A percentile compares a stretch with the other conserved stretches of the same genome.
Conservation (phyloP, 1,140 invertebrate genomes). For the Drosophila virilis region DNA sequence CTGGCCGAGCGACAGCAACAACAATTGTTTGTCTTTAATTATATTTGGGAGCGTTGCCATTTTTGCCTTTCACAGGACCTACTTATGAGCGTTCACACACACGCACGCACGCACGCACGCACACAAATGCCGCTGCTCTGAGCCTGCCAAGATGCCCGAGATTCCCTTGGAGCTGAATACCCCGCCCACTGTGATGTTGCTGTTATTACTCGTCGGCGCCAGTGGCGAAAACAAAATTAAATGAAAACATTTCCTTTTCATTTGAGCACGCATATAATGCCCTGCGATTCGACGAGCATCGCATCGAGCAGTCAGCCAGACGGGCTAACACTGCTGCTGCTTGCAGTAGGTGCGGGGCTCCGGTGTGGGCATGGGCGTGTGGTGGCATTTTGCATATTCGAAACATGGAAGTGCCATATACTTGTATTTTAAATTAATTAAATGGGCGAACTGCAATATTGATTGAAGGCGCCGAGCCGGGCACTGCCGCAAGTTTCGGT, state of each 20-base stretch:
- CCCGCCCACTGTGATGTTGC: slow-evolving; percentile 36
- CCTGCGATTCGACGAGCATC: slow-evolving; percentile 30
- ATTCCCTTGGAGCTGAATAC: slow-evolving; percentile 2
- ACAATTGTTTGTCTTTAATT: slow-evolving; percentile 83
- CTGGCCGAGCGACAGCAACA: slow-evolving; percentile 36
- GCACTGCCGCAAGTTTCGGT: slow-evolving; percentile 2
- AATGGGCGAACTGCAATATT: slow-evolving; percentile 69
- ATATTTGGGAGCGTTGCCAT: slow-evolving; percentile 76
- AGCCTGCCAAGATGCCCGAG: slow-evolving; percentile 32
- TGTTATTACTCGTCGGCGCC: slow-evolving; percentile 72
- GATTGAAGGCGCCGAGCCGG: slow-evolving; percentile 51
- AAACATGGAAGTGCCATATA: slow-evolving; percentile 52
- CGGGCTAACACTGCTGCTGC: slow-evolving; percentile 15
- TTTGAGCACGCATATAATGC: slow-evolving; percentile 74
- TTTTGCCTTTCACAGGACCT: slow-evolving; percentile 64
- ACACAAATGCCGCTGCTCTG: slow-evolving; percentile 7
- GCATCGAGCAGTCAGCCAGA: slow-evolving; percentile 16
- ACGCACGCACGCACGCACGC: not conserved
- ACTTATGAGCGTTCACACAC: slow-evolving; percentile 56
- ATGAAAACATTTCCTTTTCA: slow-evolving; percentile 83
- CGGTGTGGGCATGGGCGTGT: not conserved
- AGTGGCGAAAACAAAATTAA: slow-evolving; percentile 83
- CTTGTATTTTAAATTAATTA: slow-evolving; percentile 71
- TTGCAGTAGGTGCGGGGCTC: not conserved
- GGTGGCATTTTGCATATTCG: slow-evolving; percentile 51